Evolutionary conservation across 53 echinoderm and acorn worm species (phyloP).

Genomic region (Astropecten irregularis): DNA sequence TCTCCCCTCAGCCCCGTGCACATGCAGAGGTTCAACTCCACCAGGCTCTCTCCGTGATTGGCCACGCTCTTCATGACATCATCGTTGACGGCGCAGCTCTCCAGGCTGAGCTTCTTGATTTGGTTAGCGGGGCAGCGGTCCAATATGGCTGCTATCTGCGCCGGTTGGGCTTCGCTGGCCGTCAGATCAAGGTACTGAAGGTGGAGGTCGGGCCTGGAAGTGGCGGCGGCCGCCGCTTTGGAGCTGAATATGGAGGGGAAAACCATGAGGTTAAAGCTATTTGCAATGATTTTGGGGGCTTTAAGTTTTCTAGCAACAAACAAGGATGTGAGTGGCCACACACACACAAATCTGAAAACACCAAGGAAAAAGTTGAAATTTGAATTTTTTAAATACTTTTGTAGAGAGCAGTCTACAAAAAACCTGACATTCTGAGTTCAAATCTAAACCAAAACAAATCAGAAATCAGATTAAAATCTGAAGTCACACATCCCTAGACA

Average conservation of each 20-base stretch:
- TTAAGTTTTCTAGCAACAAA: no score
- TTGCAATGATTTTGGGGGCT: no score
- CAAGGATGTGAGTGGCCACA: no score
- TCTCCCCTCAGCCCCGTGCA: conserved; percentile 49
- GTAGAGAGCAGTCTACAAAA: no score
- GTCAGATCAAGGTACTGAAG: conserved; percentile 84
- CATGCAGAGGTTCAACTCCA: conserved; percentile 87
- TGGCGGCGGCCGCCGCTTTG: neutral
- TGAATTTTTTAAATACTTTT: neutral
- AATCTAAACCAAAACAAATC: no score
- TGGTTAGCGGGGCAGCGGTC: conserved; percentile 40
- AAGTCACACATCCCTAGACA: no score
- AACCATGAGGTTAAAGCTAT: no score
- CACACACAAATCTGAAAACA: no score
- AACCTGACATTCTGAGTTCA: no score
- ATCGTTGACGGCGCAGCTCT: conserved; percentile 66
- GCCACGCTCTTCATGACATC: conserved; percentile 40
- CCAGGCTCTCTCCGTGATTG: conserved; percentile 2
- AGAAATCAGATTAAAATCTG: no score
- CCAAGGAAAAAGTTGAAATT: no score
- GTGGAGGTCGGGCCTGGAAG: conserved; percentile 1
- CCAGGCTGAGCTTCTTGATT: conserved; percentile 77
- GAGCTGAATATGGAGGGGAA: neutral
- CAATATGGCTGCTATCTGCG: conserved; percentile 54
- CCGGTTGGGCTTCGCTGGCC: conserved; percentile 56